These are phyloP conservation scores for Plecturocebus donacophilus DNA, from an alignment of 2,113 vertebrate species.

Conservation along the genomic window DNA sequence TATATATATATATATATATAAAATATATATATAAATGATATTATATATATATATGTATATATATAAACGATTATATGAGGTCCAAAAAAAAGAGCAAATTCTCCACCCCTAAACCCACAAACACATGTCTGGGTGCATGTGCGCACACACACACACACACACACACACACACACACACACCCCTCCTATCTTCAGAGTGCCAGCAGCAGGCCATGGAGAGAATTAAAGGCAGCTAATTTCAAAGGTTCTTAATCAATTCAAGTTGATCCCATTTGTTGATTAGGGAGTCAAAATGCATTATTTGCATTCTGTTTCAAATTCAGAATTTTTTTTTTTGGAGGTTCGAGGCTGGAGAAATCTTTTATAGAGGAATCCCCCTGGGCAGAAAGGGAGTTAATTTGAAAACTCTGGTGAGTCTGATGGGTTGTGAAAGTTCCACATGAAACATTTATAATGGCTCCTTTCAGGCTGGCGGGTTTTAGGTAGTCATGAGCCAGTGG, in stretches of 20 bases:
- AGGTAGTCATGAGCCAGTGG: not conserved
- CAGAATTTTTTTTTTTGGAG: constrained; percentile 51
- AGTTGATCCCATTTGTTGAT: constrained; percentile 76
- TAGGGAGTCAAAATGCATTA: constrained; percentile 69
- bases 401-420: constrained; percentile 62
- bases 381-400: constrained; percentile 62
- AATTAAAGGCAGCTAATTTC: constrained; percentile 79
- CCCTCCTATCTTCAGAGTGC: not conserved
- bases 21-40: too few relatives aligned
- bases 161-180: not conserved
- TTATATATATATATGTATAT: too few relatives aligned
- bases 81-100: not conserved
- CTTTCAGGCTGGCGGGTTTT: constrained; percentile 27
- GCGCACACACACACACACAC: not conserved
- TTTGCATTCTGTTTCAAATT: constrained; percentile 78
- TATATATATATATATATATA: too few relatives aligned
- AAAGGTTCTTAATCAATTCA: constrained; percentile 80
- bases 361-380: constrained; percentile 62
- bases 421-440: not conserved
- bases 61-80: not conserved
- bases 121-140: not conserved
- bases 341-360: constrained; percentile 59
- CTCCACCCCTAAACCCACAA: not conserved
- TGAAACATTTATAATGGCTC: constrained; percentile 58
- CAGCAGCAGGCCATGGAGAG: constrained; percentile 29